Evolutionary conservation across 2,888 invertebrate genomes (phyloP).

Genomic region (Zonitis immaculata): DNA sequence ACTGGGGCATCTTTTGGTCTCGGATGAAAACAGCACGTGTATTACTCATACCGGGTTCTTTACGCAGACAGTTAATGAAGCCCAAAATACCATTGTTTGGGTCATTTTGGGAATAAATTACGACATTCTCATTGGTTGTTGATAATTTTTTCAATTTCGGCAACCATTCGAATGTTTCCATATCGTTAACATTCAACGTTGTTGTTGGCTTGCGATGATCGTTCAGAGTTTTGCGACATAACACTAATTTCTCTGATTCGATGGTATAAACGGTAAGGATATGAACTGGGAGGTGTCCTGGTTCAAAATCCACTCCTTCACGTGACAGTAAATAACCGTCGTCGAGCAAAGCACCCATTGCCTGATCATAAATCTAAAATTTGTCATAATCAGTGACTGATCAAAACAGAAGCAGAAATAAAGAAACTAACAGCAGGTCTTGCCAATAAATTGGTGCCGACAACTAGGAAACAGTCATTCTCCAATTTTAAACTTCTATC

Average conservation of each 20-base stretch:
- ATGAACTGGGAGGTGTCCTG: constrained; percentile 44
- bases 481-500: constrained; percentile 54
- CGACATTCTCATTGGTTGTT: constrained; percentile 41
- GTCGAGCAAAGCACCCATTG: background rate
- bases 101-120: constrained; percentile 64
- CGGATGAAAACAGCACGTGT: constrained; percentile 54
- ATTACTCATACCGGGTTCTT: constrained; percentile 53
- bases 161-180: constrained; percentile 52
- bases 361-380: too few relatives aligned
- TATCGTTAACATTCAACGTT: background rate
- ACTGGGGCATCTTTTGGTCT: constrained; percentile 57
- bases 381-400: too few relatives aligned
- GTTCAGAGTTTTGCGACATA: constrained; percentile 49
- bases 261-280: constrained; percentile 52
- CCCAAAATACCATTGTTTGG: constrained; percentile 76
- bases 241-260: constrained; percentile 52
- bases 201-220: background rate
- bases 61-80: constrained; percentile 62
- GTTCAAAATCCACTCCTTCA: constrained; percentile 53
- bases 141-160: constrained; percentile 45
- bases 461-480: constrained; percentile 28
- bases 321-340: constrained; percentile 42
- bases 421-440: constrained; percentile 50
- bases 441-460: constrained; percentile 46
- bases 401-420: too few relatives aligned